Percentiles rank a stretch among this genome's conserved stretches.
These are phyloP conservation scores for Triplophysa bombifrons DNA, from an alignment of 2,797 vertebrate species.

Conservation along the genomic window DNA sequence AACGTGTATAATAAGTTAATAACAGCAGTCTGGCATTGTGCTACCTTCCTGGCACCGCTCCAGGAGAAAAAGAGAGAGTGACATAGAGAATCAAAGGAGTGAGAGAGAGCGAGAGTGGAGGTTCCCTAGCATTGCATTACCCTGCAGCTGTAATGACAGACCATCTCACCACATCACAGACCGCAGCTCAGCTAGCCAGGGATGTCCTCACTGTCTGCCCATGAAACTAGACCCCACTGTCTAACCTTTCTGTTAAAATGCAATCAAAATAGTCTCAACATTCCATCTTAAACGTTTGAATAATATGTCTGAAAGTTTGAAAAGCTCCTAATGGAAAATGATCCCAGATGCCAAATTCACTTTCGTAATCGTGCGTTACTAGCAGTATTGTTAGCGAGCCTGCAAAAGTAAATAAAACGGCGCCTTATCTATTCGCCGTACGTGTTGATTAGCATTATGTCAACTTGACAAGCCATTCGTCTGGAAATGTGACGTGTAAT, in stretches of 20 bases:
- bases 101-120: constrained; percentile 59
- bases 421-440: background rate
- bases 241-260: constrained; percentile 52
- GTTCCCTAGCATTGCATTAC: constrained; percentile 70
- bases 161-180: constrained; percentile 71
- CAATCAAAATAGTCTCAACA: constrained; percentile 53
- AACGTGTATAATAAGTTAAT: background rate
- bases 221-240: constrained; percentile 48
- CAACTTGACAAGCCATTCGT: constrained; percentile 17
- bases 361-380: constrained; percentile 30
- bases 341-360: constrained; percentile 39
- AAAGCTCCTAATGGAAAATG: constrained; percentile 30
- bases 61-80: background rate
- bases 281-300: constrained; percentile 50
- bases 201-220: constrained; percentile 56
- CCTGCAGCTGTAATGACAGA: constrained; percentile 81
- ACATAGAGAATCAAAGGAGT: background rate
- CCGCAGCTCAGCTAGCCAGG: constrained; percentile 42
- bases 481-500: constrained; percentile 13
- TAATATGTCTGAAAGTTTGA: constrained; percentile 51
- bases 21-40: background rate
- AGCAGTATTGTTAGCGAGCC: constrained; percentile 25
- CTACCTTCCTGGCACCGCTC: background rate
- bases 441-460: constrained; percentile 7
- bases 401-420: background rate